phyloP scores from a whole-genome alignment of 92 coral and sea anemone genomes.

The Actinernus sp. region DNA sequence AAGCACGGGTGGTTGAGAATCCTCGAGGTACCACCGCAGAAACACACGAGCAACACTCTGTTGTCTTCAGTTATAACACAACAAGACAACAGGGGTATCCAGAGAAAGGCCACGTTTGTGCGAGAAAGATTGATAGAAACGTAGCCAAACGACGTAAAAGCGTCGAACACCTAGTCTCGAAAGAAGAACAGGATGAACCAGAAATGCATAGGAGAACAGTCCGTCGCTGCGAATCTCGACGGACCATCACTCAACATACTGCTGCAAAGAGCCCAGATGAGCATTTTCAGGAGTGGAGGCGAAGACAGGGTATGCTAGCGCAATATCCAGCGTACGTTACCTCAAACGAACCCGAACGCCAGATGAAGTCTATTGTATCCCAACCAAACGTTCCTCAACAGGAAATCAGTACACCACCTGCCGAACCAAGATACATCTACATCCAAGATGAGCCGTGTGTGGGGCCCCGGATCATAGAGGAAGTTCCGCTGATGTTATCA shows the following conservation, averaged over 20 bases:
- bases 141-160: background rate
- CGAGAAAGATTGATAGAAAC: background rate
- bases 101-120: background rate
- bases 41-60: background rate
- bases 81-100: background rate
- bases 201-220: conserved; percentile 17
- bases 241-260: conserved; percentile 61
- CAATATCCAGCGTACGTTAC: conserved; percentile 29
- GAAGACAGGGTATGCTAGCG: conserved; percentile 44
- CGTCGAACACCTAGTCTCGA: background rate
- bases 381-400: conserved; percentile 2
- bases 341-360: conserved; percentile 7
- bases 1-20: background rate
- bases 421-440: conserved; percentile 30
- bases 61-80: too few relatives aligned
- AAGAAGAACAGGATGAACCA: conserved; percentile 15
- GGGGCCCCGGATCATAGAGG: conserved; percentile 39
- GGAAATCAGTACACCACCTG: conserved; percentile 2
- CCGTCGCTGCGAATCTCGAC: background rate
- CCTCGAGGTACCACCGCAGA: background rate
- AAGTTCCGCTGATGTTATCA: conserved; percentile 21
- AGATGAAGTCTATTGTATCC: conserved; percentile 12
- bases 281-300: conserved; percentile 87
- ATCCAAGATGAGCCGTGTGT: conserved; percentile 14
- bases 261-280: conserved; percentile 75